Base-by-base conservation (phyloP, 2,113 vertebrate species). In the Gila orcuttii region DNA sequence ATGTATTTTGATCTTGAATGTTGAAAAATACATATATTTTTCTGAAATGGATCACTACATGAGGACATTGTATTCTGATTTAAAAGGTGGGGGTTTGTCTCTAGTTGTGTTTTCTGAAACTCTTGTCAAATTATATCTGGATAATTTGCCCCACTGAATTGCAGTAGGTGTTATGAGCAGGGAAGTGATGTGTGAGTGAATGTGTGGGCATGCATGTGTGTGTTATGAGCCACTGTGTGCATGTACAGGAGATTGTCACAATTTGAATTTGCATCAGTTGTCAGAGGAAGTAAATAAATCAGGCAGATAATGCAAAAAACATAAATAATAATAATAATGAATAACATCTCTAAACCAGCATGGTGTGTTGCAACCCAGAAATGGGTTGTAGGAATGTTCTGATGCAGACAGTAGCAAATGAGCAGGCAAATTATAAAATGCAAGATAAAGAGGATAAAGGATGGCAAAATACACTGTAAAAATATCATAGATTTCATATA, bases 151-250 rank as follows among this genome's bases (percentile, higher is more conserved):
- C 36, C 68, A 23, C 8, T 71, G 68, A 71, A 42, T 71, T 23
- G 17, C 66, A 39, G 33, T 52, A 76, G 47, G 39, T 75, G 73
- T 28, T 75, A 28, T 75, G 10, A 76, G n/a, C n/a, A 31, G 15
- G 15, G 2, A 50, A 50, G 45, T 77, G 74, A 74, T 55, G 74
- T 77, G 74, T 77, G 47, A 77, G 74, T 77, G 45, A 33, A 77
- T 77, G 74, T 77, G n/a, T 28, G 73, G 39, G n/a, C n/a, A 75
- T 0, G 21, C 21, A 39, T 15, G 21, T 50, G 45, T 77, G 75
- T 33, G 75, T 55, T 33, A 77, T 77, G 47, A 55, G 28, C 75
- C 25, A 77, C 33, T 77, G 21, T 55, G 25, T 4, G 25, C 47
- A 28, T 55, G 17, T 55, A 52, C 47, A 77, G 8, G 47, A 77